phyloP scores from a whole-genome alignment of 2,888 invertebrate species.

The Piscicola geometra region DNA sequence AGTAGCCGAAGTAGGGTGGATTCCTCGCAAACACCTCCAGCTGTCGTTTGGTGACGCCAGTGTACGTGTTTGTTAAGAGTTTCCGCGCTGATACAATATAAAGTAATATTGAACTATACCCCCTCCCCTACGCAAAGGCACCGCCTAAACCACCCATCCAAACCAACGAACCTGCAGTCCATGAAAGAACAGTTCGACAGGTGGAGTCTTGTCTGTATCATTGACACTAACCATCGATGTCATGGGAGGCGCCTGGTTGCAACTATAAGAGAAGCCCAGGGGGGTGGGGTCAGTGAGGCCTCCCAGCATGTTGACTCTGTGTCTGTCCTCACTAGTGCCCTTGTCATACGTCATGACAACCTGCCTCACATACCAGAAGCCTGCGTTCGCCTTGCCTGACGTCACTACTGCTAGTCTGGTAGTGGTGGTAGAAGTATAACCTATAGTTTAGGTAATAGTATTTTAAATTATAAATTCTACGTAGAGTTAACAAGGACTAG shows the following conservation, averaged over 20 bases:
- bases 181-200: background rate
- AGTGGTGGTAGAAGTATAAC: no score
- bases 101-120: no score
- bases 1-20: constrained; percentile 33
- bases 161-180: constrained; percentile 10
- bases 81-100: background rate
- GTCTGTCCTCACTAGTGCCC: background rate
- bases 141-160: background rate
- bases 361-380: constrained; percentile 28
- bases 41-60: constrained; percentile 23
- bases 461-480: no score
- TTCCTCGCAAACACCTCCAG: constrained; percentile 27
- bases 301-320: background rate
- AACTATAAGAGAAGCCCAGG: constrained; percentile 29
- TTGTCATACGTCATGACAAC: constrained; percentile 4
- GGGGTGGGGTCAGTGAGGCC: constrained; percentile 27
- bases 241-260: constrained; percentile 12
- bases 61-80: background rate
- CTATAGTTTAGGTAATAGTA: no score
- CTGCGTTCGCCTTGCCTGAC: constrained; percentile 6
- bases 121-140: background rate
- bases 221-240: background rate
- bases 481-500: no score
- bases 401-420: background rate
- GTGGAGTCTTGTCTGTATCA: background rate